Evolutionary conservation across 2,888 invertebrate genomes (phyloP).

Genomic region (Eristalinus aeneus): DNA sequence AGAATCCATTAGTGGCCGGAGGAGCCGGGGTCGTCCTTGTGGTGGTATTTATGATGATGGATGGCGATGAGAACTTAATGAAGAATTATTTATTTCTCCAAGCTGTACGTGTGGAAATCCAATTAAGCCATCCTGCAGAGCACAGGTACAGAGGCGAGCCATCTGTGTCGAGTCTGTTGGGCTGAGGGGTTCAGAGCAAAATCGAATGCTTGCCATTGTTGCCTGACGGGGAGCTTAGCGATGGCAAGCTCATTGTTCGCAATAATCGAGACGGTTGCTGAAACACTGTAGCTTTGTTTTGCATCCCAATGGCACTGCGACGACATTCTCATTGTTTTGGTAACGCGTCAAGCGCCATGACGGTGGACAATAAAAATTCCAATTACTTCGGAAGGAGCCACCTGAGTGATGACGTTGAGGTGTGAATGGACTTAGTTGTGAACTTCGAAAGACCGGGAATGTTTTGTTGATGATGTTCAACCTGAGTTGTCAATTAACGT

Average conservation of each 20-base stretch:
- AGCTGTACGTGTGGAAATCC: slow-evolving; percentile 27
- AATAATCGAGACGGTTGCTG: neutral
- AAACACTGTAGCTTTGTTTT: neutral
- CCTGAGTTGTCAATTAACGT: too few species aligned
- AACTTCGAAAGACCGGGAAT: neutral
- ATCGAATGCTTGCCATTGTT: slow-evolving; percentile 31
- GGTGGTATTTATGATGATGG: slow-evolving; percentile 33
- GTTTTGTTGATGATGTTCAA: too few species aligned
- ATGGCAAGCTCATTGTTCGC: neutral
- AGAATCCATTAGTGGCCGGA: slow-evolving; percentile 6
- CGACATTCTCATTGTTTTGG: neutral
- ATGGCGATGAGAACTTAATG: slow-evolving; percentile 41
- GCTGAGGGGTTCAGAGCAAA: neutral
- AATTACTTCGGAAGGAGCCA: neutral
- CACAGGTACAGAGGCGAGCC: slow-evolving; percentile 26
- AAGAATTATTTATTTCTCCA: slow-evolving; percentile 47
- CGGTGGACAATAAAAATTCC: neutral
- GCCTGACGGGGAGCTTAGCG: neutral
- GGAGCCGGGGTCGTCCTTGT: neutral
- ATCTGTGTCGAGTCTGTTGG: neutral
- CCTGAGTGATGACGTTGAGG: neutral
- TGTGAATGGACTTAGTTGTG: neutral
- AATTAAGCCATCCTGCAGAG: slow-evolving; percentile 43
- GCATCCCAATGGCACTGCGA: neutral
- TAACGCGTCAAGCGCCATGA: neutral